Conservation (phyloP, 2,888 invertebrate species). For the Hemithea aestivaria region DNA sequence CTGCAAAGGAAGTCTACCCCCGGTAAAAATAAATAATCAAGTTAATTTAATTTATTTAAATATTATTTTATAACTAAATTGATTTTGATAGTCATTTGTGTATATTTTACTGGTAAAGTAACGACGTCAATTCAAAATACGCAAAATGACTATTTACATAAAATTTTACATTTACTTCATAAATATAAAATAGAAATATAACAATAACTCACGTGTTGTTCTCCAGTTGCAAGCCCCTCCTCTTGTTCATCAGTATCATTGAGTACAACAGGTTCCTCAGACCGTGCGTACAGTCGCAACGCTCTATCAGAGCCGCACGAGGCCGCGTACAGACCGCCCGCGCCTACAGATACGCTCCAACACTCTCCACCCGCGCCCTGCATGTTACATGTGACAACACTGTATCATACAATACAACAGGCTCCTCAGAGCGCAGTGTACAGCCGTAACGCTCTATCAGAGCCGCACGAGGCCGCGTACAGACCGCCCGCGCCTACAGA, state of each 20-base stretch:
- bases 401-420: conserved; percentile 94
- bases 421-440: conserved; percentile 92
- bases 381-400: too few relatives aligned
- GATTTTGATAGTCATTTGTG: too few relatives aligned
- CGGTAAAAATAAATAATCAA: too few relatives aligned
- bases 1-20: too few relatives aligned
- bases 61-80: too few relatives aligned
- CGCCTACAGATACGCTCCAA: conserved; percentile 86
- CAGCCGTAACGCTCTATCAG: conserved; percentile 91
- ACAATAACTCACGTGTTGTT: conserved; percentile 72
- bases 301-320: conserved; percentile 94
- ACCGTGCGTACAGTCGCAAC: conserved; percentile 90
- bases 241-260: conserved; percentile 95
- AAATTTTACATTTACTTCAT: too few relatives aligned
- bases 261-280: conserved; percentile 93
- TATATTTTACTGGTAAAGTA: too few relatives aligned
- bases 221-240: conserved; percentile 88
- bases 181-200: too few relatives aligned
- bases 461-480: conserved; percentile 88
- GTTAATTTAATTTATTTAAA: too few relatives aligned
- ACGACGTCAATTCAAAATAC: too few relatives aligned
- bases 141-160: too few relatives aligned
- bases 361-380: conserved; percentile 92
- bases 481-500: conserved; percentile 90
- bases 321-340: conserved; percentile 87